phyloP scores from a whole-genome alignment of 1,140 invertebrate species.

The Ladona fulva region DNA sequence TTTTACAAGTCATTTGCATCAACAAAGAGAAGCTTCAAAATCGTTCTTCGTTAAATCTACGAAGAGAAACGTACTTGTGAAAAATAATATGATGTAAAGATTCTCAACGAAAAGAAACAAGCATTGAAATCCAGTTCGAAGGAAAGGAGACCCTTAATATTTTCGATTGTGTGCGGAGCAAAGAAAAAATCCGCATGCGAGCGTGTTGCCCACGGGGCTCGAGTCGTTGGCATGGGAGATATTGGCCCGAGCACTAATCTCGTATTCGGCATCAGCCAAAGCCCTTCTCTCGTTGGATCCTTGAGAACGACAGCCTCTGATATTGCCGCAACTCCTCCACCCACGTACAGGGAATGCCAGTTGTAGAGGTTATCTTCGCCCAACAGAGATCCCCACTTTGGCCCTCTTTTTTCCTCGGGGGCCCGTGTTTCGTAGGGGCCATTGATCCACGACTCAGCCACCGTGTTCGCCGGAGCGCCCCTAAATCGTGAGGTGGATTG shows the following conservation, averaged over 20 bases:
- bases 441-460: background rate
- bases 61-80: too few relatives aligned
- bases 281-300: background rate
- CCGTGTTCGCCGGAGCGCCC: background rate
- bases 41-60: too few relatives aligned
- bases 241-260: background rate
- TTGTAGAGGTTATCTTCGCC: constrained; percentile 4
- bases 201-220: background rate
- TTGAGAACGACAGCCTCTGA: background rate
- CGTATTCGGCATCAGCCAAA: background rate
- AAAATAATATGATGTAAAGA: too few relatives aligned
- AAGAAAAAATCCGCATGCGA: too few relatives aligned
- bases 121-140: too few relatives aligned
- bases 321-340: background rate
- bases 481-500: background rate
- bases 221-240: background rate
- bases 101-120: too few relatives aligned
- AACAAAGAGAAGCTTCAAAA: too few relatives aligned
- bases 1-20: too few relatives aligned
- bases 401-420: background rate
- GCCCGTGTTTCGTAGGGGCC: background rate
- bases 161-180: too few relatives aligned
- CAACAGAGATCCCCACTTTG: background rate
- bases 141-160: too few relatives aligned
- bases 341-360: background rate